Conservation (phyloP, 2,888 invertebrate genomes). For the Trypoxylon attenuatum region DNA sequence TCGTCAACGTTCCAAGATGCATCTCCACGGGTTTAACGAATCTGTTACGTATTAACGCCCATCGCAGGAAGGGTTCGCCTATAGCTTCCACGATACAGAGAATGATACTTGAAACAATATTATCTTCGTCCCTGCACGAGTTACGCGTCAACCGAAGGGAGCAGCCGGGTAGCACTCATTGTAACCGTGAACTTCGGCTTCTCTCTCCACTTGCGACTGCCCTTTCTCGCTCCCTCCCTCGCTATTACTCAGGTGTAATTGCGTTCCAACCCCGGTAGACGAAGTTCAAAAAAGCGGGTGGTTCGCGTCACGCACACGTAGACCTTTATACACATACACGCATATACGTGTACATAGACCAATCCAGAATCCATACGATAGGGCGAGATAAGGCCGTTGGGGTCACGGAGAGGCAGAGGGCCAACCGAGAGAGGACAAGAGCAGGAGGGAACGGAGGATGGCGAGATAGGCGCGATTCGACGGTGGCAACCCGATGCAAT, state of each 20-base stretch:
- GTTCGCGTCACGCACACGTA: constrained; percentile 2
- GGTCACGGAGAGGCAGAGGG: constrained; percentile 2
- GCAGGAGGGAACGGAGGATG: not conserved
- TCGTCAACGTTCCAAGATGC: no score
- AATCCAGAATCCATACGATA: no score
- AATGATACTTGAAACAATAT: constrained; percentile 6
- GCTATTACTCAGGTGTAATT: constrained; percentile 71
- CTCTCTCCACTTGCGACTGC: constrained; percentile 9
- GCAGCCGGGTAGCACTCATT: constrained; percentile 21
- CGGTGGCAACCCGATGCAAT: constrained; percentile 42
- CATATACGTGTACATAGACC: not conserved
- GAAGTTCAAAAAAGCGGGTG: constrained; percentile 15
- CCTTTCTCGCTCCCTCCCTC: constrained; percentile 21
- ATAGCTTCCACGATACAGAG: no score
- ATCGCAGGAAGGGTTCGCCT: no score
- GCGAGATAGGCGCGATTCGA: constrained; percentile 16
- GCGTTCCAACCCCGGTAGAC: constrained; percentile 50
- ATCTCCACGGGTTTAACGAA: no score
- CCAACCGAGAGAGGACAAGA: not conserved
- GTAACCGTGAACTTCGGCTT: constrained; percentile 45
- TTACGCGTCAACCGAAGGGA: constrained; percentile 30
- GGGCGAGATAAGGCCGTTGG: not conserved
- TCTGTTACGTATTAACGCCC: no score
- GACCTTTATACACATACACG: no score
- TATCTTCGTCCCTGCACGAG: constrained; percentile 22